Evolutionary conservation across 2,113 vertebrate species (phyloP), one percentile per base, ranked within the genome.

Genomic region (Rhombomys opimus): DNA sequence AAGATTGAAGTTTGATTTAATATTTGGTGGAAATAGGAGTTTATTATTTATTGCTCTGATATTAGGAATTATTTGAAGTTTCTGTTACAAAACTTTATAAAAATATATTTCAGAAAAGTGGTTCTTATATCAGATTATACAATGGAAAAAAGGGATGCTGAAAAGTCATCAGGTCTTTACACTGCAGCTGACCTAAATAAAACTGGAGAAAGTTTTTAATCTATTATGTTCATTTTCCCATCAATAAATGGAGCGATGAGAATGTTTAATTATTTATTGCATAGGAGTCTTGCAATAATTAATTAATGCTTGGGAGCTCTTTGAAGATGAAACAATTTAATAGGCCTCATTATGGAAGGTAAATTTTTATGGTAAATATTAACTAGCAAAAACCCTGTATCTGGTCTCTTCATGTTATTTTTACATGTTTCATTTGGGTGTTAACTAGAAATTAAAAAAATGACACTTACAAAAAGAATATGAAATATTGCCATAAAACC

Each of bases 1-100:
- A 96, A 98, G 96, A 97, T 96, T 97, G 77, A 97, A 98, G 89
- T 95, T 95, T 97, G 95, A 97, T 96, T 98, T 97, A 98, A 95
- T 96, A 95, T 95, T 94, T 95, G 68, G 63, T 96, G 27, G 93
- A 97, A 97, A 93, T 75, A 94, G 65, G 85, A 95, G 90, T 95
- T 97, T 98, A 96, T 98, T 97, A 97, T 97, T 98, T 96, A 94
- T 97, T 95, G 25, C 70, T 96, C 41, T 96, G 57, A 9, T 89
- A 96, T 93, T 86, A 94, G 18, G 90, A 84, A 57, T 95, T 96
- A 95, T 94, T 97, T 94, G 82, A 93, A 70, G 14, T 93, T 97
- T 90, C 11, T 91, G 90, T 94, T 97, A 84, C 32, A 23, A 85
- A 17, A 72, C 3, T 84, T 96, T n/a, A 95, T 70, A 92, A 94